phyloP scores from a whole-genome alignment of 2,888 invertebrate species.

The Scaptomyza flava region DNA sequence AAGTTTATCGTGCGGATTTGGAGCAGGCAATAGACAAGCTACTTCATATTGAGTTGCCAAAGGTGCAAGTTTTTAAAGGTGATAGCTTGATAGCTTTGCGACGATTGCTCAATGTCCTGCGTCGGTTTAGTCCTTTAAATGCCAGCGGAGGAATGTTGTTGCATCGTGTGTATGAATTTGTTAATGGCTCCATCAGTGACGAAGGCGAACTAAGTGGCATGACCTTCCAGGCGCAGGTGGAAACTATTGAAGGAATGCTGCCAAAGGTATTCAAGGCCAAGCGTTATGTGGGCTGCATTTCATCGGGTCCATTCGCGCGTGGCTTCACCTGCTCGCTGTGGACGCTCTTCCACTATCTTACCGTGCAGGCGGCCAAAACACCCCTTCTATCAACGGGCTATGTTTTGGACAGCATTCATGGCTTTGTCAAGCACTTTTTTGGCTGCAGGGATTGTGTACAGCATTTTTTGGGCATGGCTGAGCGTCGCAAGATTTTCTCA shows the following conservation, averaged over 20 bases:
- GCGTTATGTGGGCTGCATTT: constrained; percentile 92
- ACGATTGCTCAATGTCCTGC: constrained; percentile 36
- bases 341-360: constrained; percentile 95
- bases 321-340: constrained; percentile 97
- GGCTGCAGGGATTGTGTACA: constrained; percentile 94
- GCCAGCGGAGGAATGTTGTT: constrained; percentile 37
- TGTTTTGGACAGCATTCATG: constrained; percentile 48
- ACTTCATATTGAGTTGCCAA: constrained; percentile 80
- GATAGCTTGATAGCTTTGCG: constrained; percentile 35
- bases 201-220: constrained; percentile 34
- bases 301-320: constrained; percentile 89
- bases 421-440: constrained; percentile 88
- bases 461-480: constrained; percentile 89
- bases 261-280: constrained; percentile 86
- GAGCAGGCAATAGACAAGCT: constrained; percentile 89
- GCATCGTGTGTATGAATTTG: constrained; percentile 14
- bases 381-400: constrained; percentile 24
- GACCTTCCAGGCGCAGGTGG: constrained; percentile 40
- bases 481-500: constrained; percentile 29
- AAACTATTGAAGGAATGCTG: constrained; percentile 13
- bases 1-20: constrained; percentile 85
- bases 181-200: background rate
- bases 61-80: constrained; percentile 26
- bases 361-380: constrained; percentile 87
- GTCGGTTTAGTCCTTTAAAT: constrained; percentile 44